A percentile compares a stretch with the other conserved stretches of the same genome.
Evolutionary conservation across 2,113 vertebrate genomes (phyloP).

Genomic region (Ameiurus melas): DNA sequence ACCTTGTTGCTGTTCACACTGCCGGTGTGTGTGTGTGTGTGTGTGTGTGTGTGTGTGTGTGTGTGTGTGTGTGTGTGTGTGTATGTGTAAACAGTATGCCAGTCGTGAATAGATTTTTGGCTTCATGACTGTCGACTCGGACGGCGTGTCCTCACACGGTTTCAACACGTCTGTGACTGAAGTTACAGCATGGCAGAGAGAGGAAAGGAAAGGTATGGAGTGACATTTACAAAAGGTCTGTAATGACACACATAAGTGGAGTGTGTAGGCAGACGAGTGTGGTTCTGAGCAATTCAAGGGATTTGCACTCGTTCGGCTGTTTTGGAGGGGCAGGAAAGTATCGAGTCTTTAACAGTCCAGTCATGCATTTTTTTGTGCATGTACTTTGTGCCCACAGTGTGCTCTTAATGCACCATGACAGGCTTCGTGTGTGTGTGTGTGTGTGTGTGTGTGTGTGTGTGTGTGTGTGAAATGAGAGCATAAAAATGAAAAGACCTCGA

Average conservation of each 20-base stretch:
- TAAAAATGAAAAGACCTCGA: neutral
- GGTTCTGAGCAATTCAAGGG: neutral
- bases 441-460: neutral
- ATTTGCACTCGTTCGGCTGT: neutral
- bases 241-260: constrained; percentile 25
- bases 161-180: neutral
- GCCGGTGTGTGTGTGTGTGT: neutral
- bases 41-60: neutral
- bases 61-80: neutral
- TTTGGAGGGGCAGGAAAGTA: neutral
- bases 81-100: neutral
- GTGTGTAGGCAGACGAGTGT: constrained; percentile 1
- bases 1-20: neutral
- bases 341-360: constrained; percentile 11
- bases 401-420: neutral
- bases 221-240: neutral
- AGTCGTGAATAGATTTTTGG: neutral
- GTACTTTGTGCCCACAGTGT: neutral
- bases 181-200: neutral
- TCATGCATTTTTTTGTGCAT: neutral
- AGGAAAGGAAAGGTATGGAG: neutral
- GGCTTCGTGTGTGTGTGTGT: neutral
- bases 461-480: neutral
- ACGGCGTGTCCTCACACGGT: neutral
- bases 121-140: neutral